These are phyloP conservation scores for Phycodurus eques DNA, from an alignment of 2,113 vertebrate genomes.

Conservation along the genomic window DNA sequence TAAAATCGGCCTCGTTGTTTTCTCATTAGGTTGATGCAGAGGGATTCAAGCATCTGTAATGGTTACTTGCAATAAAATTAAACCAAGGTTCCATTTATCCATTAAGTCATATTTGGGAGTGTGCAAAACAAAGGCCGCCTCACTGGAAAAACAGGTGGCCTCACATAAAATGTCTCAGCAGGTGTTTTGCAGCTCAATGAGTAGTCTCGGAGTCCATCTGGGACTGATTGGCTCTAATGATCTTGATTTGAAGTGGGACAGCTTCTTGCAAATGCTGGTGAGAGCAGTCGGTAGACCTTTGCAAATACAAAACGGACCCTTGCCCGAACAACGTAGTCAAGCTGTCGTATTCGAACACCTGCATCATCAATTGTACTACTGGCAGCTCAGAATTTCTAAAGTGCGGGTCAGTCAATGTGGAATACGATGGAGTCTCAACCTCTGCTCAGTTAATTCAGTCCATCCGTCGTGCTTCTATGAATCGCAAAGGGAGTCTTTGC, in stretches of 20 bases:
- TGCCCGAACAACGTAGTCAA: conserved; percentile 18
- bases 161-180: conserved; percentile 25
- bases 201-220: conserved; percentile 46
- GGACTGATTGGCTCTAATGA: conserved; percentile 42
- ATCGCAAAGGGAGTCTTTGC: conserved; percentile 49
- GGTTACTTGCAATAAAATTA: conserved; percentile 36
- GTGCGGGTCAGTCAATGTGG: conserved; percentile 8
- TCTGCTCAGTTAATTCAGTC: conserved; percentile 16
- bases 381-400: conserved; percentile 4
- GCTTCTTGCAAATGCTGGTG: conserved; percentile 24
- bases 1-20: conserved; percentile 28
- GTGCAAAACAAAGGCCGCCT: conserved; percentile 28
- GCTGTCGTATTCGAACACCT: conserved; percentile 24
- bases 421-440: conserved; percentile 18
- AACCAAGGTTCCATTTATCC: conserved; percentile 33
- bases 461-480: conserved; percentile 51
- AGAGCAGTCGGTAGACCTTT: background rate
- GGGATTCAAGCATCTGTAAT: conserved; percentile 14
- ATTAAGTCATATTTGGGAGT: conserved; percentile 11
- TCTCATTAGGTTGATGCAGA: conserved; percentile 36
- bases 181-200: conserved; percentile 42
- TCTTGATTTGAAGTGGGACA: conserved; percentile 32
- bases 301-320: conserved; percentile 29
- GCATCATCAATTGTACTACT: background rate
- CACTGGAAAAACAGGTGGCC: conserved; percentile 11